Evolutionary conservation across 37 sponge, comb jelly and placozoan genomes (phyloP).

Genomic region (Eunapius fragilis): DNA sequence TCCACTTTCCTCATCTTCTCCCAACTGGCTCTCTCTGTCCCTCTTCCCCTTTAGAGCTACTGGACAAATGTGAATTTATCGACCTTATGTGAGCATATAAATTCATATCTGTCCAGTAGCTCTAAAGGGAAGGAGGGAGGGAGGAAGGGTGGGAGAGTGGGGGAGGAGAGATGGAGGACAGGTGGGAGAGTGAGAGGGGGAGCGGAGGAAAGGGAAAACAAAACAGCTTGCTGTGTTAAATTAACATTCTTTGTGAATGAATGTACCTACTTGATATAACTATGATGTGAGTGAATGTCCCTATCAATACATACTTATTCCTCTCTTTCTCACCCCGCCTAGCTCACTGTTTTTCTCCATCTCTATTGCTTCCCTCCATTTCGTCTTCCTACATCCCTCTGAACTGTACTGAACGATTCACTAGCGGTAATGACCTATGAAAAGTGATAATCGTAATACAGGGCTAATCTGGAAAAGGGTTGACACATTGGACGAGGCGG

Average conservation of each 20-base stretch:
- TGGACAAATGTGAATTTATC: slow-evolving; percentile 8
- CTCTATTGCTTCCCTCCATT: neutral
- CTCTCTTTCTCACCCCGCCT: neutral
- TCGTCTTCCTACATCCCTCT: neutral
- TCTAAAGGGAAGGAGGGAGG: neutral
- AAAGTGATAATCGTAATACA: neutral
- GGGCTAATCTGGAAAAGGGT: neutral
- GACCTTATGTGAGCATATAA: neutral
- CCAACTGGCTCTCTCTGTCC: neutral
- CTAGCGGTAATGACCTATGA: neutral
- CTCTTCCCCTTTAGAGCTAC: neutral
- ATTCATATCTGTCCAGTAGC: neutral
- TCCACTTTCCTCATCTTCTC: neutral
- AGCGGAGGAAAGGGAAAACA: neutral
- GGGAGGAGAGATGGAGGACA: neutral
- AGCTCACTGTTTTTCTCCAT: neutral
- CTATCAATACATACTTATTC: neutral
- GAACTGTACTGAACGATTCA: neutral
- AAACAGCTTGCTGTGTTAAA: neutral
- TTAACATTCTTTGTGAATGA: neutral
- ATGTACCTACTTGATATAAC: neutral
- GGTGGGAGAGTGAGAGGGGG: neutral
- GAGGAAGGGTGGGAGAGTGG: slow-evolving; percentile 14
- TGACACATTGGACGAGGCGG: neutral
- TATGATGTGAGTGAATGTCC: neutral